phyloP scores from a whole-genome alignment of 2,797 vertebrate genomes.

The Novumbra hubbsi region DNA sequence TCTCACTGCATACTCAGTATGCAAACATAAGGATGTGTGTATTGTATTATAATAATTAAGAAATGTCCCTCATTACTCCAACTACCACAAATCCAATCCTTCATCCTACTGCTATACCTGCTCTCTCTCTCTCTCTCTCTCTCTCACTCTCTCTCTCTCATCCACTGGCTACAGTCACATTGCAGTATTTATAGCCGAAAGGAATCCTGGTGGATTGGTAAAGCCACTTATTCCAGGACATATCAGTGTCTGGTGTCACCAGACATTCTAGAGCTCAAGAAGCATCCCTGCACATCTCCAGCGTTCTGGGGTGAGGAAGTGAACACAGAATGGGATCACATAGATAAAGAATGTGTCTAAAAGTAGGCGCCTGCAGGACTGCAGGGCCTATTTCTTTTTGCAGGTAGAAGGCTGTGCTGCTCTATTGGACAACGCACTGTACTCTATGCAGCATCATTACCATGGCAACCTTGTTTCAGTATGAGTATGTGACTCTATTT shows the following conservation, averaged over 20 bases:
- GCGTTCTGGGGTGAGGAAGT: neutral
- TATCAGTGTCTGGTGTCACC: neutral
- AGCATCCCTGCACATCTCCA: neutral
- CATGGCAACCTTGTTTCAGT: conserved; percentile 54
- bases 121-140: neutral
- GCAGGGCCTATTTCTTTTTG: conserved; percentile 34
- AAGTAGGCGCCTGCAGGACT: conserved; percentile 23
- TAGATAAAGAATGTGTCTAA: neutral
- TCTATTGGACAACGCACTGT: conserved; percentile 47
- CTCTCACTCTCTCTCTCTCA: neutral
- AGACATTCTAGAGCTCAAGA: neutral
- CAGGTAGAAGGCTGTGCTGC: conserved; percentile 48
- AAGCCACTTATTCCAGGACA: neutral
- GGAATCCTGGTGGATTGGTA: neutral
- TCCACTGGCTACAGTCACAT: neutral
- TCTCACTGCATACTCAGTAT: conserved; percentile 12
- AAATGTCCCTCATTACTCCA: neutral
- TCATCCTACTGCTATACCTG: neutral
- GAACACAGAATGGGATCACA: neutral
- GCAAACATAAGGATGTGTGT: conserved; percentile 5
- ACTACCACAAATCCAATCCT: neutral
- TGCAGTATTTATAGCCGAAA: neutral
- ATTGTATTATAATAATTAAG: neutral
- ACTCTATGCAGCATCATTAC: conserved; percentile 47
- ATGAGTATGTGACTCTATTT: conserved; percentile 43